phyloP scores from a whole-genome alignment of 2,888 invertebrate species.

The Proisotoma minuta region DNA sequence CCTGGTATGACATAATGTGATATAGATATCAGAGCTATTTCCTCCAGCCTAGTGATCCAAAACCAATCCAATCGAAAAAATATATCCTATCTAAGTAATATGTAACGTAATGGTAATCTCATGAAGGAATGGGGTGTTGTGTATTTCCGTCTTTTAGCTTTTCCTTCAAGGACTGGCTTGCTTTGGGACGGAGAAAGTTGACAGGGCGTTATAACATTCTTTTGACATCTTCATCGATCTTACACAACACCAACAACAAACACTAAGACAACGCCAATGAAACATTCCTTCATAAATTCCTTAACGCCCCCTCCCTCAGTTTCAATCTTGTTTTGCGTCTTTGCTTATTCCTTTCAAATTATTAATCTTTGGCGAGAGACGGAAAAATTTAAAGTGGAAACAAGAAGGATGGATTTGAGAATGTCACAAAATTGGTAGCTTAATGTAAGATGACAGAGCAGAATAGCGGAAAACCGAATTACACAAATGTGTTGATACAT shows the following conservation, averaged over 20 bases:
- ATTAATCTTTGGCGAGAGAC: too few relatives aligned
- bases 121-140: constrained; percentile 22
- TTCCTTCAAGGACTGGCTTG: too few relatives aligned
- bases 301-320: not conserved
- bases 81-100: too few relatives aligned
- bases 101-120: constrained; percentile 23
- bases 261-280: too few relatives aligned
- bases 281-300: too few relatives aligned
- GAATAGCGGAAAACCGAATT: not conserved
- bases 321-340: not conserved
- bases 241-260: too few relatives aligned
- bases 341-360: too few relatives aligned
- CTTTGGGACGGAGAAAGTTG: constrained; percentile 45
- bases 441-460: not conserved
- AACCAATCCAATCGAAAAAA: constrained; percentile 3
- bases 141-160: too few relatives aligned
- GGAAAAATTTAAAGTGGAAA: too few relatives aligned
- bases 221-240: constrained; percentile 48
- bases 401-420: not conserved
- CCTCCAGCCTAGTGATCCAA: too few relatives aligned
- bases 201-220: constrained; percentile 47
- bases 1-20: not conserved
- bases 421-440: not conserved
- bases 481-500: too few relatives aligned
- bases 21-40: not conserved